These are phyloP conservation scores for Colletes gigas DNA, from an alignment of 1,140 invertebrate species.

Conservation along the genomic window DNA sequence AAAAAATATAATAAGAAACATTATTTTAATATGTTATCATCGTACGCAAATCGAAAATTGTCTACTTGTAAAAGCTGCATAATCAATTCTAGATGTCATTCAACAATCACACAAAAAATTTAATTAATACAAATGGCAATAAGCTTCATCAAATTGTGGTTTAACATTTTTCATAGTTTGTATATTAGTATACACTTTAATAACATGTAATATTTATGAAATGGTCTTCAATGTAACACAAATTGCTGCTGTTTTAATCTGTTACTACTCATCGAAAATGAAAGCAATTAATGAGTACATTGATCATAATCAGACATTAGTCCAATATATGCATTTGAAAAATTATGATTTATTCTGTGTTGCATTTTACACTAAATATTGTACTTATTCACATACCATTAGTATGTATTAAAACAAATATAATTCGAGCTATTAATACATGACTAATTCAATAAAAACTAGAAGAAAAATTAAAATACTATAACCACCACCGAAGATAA, in stretches of 20 bases:
- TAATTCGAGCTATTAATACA: not conserved
- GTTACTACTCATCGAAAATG: conserved; percentile 2
- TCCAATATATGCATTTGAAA: conserved; percentile 1
- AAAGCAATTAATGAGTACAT: not conserved
- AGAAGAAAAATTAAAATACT: conserved; percentile 19
- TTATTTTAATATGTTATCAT: not conserved
- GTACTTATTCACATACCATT: conserved; percentile 17
- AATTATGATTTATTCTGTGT: conserved; percentile 5
- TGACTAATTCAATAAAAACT: not conserved
- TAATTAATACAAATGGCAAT: conserved; percentile 17
- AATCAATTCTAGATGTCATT: conserved; percentile 37
- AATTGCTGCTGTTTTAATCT: conserved; percentile 7
- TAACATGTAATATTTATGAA: conserved; percentile 11
- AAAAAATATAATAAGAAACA: not conserved
- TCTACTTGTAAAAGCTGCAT: conserved; percentile 60
- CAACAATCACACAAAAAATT: conserved; percentile 11
- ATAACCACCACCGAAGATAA: not conserved
- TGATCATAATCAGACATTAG: not conserved
- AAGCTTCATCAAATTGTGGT: conserved; percentile 4
- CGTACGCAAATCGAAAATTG: conserved; percentile 11
- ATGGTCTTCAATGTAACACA: not conserved
- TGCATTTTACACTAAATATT: conserved; percentile 17
- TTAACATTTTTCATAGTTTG: not conserved
- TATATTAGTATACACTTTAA: conserved; percentile 17
- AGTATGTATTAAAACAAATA: conserved; percentile 26